Evolutionary conservation across 2,888 invertebrate genomes (phyloP).

Genomic region (Eristalis tenax): DNA sequence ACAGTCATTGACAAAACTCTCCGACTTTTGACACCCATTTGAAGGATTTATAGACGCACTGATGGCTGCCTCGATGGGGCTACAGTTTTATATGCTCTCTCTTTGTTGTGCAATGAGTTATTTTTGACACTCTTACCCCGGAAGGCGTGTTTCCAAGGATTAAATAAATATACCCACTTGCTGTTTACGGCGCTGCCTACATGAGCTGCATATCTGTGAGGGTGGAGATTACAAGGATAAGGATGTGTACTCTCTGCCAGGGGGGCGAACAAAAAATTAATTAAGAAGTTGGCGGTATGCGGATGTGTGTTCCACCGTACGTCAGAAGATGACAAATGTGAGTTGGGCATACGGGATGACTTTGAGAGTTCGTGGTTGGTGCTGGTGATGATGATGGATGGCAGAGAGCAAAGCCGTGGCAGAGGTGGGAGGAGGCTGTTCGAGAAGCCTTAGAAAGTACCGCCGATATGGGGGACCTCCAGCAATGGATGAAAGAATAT

Average conservation of each 20-base stretch:
- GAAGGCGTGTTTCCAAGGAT: conserved; percentile 14
- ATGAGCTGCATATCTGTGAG: not conserved
- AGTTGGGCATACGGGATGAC: not conserved
- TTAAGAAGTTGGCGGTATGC: conserved; percentile 5
- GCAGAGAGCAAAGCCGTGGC: not conserved
- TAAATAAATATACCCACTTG: conserved; percentile 5
- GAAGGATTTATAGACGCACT: conserved; percentile 24
- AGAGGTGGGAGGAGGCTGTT: not conserved
- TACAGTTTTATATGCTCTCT: conserved; percentile 1
- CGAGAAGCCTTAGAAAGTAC: not conserved
- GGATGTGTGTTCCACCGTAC: not conserved
- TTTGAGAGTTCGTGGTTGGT: not conserved
- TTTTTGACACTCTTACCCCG: conserved; percentile 17
- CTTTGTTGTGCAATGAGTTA: conserved; percentile 27
- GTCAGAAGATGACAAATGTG: conserved; percentile 14
- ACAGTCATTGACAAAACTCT: conserved; percentile 24
- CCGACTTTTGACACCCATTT: conserved; percentile 27
- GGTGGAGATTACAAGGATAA: not conserved
- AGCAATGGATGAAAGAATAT: not conserved
- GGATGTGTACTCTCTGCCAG: not conserved
- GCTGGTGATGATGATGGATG: conserved; percentile 1
- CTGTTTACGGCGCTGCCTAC: not conserved
- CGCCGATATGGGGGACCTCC: not conserved
- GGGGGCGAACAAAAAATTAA: conserved; percentile 7
- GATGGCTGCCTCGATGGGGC: not conserved